Conservation (phyloP, 2,797 vertebrate genomes). For the Taenioides sp. region DNA sequence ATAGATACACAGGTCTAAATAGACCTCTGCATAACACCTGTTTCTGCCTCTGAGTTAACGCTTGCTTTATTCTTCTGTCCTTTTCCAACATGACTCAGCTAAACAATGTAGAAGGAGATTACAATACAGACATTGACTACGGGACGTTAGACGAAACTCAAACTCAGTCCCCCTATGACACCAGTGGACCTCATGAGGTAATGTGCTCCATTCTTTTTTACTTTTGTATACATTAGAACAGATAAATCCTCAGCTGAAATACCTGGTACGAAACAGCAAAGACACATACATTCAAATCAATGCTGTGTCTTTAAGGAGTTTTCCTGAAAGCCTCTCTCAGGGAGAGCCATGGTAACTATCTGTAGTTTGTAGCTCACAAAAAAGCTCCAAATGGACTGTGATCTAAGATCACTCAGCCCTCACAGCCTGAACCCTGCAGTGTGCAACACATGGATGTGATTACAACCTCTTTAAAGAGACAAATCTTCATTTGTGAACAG, state of each 20-base stretch:
- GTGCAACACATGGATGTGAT: slow-evolving; percentile 58
- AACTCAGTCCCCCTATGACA: slow-evolving; percentile 82
- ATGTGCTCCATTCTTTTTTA: slow-evolving; percentile 51
- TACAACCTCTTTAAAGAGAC: slow-evolving; percentile 20
- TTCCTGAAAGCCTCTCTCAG: slow-evolving; percentile 24
- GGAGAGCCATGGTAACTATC: slow-evolving; percentile 12
- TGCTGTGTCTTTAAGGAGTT: slow-evolving; percentile 55
- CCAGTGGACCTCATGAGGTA: slow-evolving; percentile 90
- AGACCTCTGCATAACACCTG: slow-evolving; percentile 66
- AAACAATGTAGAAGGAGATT: slow-evolving; percentile 90
- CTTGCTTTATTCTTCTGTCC: slow-evolving; percentile 74
- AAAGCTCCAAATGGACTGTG: slow-evolving; percentile 52
- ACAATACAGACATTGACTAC: slow-evolving; percentile 87
- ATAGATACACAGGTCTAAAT: slow-evolving; percentile 22
- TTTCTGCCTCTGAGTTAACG: slow-evolving; percentile 72
- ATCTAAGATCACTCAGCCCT: slow-evolving; percentile 40
- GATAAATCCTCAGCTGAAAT: slow-evolving; percentile 48
- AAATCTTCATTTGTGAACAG: slow-evolving; percentile 19
- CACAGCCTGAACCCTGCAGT: slow-evolving; percentile 45
- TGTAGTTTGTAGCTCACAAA: slow-evolving; percentile 51
- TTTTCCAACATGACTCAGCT: slow-evolving; percentile 83
- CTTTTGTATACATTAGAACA: slow-evolving; percentile 29
- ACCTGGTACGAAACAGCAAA: slow-evolving; percentile 67
- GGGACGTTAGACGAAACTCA: slow-evolving; percentile 85
- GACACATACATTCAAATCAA: slow-evolving; percentile 19